Percentiles rank a stretch among this genome's conserved stretches.
Conservation (phyloP, 2,888 invertebrate species). For the Himalopsyche tibetana region DNA sequence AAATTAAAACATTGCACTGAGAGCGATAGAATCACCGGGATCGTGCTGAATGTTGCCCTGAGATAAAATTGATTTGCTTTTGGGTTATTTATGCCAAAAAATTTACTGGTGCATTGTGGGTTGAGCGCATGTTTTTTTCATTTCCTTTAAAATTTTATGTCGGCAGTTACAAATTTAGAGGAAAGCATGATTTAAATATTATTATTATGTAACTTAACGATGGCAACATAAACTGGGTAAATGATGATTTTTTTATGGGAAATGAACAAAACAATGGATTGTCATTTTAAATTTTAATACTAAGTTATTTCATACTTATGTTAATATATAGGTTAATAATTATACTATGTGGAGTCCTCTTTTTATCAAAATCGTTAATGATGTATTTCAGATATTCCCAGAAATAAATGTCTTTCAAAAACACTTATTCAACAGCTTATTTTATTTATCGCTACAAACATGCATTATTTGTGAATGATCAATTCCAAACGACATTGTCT, state of each 20-base stretch:
- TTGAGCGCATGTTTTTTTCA: conserved; percentile 16
- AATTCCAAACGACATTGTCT: too few relatives aligned
- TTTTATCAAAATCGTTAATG: conserved; percentile 34
- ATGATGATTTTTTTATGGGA: conserved; percentile 34
- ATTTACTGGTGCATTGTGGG: not conserved
- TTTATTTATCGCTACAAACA: not conserved
- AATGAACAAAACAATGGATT: conserved; percentile 34
- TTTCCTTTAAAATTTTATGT: conserved; percentile 5
- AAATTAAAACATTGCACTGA: conserved; percentile 1
- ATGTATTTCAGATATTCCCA: conserved; percentile 34
- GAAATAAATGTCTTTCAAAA: conserved; percentile 34
- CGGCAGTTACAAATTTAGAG: conserved; percentile 6
- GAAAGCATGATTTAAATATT: conserved; percentile 22
- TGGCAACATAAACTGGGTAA: conserved; percentile 20
- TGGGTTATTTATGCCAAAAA: not conserved
- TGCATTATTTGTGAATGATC: too few relatives aligned
- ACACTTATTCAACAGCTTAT: conserved; percentile 13
- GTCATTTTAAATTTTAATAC: conserved; percentile 26
- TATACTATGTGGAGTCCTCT: conserved; percentile 34
- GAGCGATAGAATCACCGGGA: not conserved
- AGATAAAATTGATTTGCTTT: not conserved
- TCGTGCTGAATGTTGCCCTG: not conserved
- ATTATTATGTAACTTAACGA: conserved; percentile 30
- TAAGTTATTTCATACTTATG: conserved; percentile 34
- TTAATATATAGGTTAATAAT: conserved; percentile 34